phyloP scores from a whole-genome alignment of 1,140 invertebrate genomes.

The Trichomalopsis sarcophagae region DNA sequence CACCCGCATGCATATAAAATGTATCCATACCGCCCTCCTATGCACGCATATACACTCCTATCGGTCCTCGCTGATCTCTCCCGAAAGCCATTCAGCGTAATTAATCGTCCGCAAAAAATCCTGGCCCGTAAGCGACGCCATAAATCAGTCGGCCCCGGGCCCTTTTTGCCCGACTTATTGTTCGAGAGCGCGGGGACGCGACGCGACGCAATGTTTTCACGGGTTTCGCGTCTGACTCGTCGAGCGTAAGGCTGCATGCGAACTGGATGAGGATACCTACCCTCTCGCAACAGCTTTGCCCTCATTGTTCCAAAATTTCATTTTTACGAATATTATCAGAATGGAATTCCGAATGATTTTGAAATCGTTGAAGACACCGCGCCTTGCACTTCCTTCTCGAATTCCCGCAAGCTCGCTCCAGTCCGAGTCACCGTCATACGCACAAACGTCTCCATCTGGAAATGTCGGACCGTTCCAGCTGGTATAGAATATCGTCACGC shows the following conservation, averaged over 20 bases:
- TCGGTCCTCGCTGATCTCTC: constrained; percentile 58
- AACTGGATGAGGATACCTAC: constrained; percentile 1
- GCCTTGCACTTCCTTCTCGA: background rate
- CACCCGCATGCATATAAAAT: background rate
- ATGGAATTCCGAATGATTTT: no score
- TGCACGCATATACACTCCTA: constrained; percentile 44
- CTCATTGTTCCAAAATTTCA: constrained; percentile 1
- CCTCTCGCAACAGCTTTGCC: no score
- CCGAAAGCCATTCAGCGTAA: constrained; percentile 63
- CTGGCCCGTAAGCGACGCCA: constrained; percentile 58
- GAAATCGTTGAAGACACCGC: background rate
- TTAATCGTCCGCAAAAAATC: constrained; percentile 65
- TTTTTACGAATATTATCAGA: no score
- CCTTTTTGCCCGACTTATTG: constrained; percentile 57
- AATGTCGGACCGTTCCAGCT: background rate
- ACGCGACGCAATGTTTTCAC: constrained; percentile 60
- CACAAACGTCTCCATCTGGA: background rate
- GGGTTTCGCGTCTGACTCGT: constrained; percentile 56
- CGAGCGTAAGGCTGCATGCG: background rate
- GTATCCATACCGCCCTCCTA: background rate
- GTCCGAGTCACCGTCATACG: background rate
- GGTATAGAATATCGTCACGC: background rate
- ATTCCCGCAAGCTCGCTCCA: no score
- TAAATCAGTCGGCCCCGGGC: constrained; percentile 58
- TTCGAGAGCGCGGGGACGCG: constrained; percentile 43